Evolutionary conservation across 1,140 invertebrate genomes (phyloP).

Genomic region (Drosophila kurseongensis): DNA sequence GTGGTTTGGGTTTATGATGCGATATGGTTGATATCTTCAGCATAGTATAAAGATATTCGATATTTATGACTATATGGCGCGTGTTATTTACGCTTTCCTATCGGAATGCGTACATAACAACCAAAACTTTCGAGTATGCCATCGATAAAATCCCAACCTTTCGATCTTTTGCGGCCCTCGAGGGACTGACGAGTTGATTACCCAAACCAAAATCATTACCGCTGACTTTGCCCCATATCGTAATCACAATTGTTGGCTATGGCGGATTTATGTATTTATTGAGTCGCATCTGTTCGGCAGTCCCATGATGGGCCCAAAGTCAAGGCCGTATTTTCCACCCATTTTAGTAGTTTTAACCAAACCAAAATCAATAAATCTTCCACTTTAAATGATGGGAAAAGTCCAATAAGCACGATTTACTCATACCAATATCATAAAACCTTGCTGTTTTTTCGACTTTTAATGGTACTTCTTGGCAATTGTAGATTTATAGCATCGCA

Average conservation of each 20-base stretch:
- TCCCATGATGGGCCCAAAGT: conserved; percentile 1
- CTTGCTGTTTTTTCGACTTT: background rate
- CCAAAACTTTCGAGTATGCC: conserved; percentile 6
- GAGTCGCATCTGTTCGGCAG: conserved; percentile 27
- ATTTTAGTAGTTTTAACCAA: background rate
- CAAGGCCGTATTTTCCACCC: conserved; percentile 5
- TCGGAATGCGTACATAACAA: conserved; percentile 17
- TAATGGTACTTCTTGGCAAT: background rate
- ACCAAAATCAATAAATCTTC: background rate
- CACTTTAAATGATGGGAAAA: too few relatives aligned
- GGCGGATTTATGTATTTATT: conserved; percentile 42
- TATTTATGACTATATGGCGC: conserved; percentile 38
- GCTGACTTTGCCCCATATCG: conserved; percentile 37
- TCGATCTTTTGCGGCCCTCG: conserved; percentile 14
- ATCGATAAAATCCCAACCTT: conserved; percentile 17
- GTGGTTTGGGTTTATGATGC: conserved; percentile 15
- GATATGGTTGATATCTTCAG: conserved; percentile 45
- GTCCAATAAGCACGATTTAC: background rate
- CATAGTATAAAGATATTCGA: conserved; percentile 57
- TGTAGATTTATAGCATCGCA: background rate
- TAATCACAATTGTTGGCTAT: conserved; percentile 19
- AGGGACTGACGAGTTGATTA: conserved; percentile 16
- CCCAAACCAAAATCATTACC: conserved; percentile 31
- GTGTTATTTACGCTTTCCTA: conserved; percentile 22
- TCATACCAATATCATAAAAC: background rate